Percentiles rank a stretch among this genome's conserved stretches.
Conservation (phyloP, 1,140 invertebrate genomes). For the Diploscapter pachys region DNA sequence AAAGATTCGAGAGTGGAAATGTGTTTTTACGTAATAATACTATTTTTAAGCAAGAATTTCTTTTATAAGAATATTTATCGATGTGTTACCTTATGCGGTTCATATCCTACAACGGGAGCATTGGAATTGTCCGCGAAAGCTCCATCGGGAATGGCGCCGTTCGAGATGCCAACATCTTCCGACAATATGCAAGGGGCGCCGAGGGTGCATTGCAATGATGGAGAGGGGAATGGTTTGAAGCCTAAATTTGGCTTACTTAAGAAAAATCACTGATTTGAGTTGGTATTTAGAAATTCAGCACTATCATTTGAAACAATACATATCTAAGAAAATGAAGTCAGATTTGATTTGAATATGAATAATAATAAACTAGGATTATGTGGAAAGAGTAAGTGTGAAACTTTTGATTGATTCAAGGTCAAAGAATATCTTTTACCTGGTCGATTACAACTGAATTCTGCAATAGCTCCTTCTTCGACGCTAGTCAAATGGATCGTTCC, state of each 20-base stretch:
- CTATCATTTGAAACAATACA: too few relatives aligned
- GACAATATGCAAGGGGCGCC: slow-evolving; percentile 90
- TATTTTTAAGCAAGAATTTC: too few relatives aligned
- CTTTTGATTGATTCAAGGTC: too few relatives aligned
- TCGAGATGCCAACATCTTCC: slow-evolving; percentile 81
- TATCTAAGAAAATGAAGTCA: too few relatives aligned
- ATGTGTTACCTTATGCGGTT: slow-evolving; percentile 48
- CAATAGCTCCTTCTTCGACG: slow-evolving; percentile 85
- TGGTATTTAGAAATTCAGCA: too few relatives aligned
- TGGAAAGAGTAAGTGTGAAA: too few relatives aligned
- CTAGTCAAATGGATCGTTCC: slow-evolving; percentile 81
- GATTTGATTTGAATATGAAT: too few relatives aligned
- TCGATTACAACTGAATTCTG: slow-evolving; percentile 80
- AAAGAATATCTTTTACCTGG: slow-evolving; percentile 65
- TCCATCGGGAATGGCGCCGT: slow-evolving; percentile 84
- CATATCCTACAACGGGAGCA: slow-evolving; percentile 48
- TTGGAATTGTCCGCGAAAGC: slow-evolving; percentile 88
- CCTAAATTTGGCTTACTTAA: not conserved
- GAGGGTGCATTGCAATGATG: slow-evolving; percentile 82
- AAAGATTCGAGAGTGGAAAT: too few relatives aligned
- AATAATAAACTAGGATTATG: too few relatives aligned
- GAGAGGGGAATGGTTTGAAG: slow-evolving; percentile 78
- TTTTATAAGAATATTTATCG: too few relatives aligned
- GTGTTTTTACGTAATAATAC: too few relatives aligned
- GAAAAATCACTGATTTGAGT: too few relatives aligned